These are phyloP conservation scores for Pristionchus japonicus DNA, from an alignment of 2,888 invertebrate genomes.

Conservation along the genomic window DNA sequence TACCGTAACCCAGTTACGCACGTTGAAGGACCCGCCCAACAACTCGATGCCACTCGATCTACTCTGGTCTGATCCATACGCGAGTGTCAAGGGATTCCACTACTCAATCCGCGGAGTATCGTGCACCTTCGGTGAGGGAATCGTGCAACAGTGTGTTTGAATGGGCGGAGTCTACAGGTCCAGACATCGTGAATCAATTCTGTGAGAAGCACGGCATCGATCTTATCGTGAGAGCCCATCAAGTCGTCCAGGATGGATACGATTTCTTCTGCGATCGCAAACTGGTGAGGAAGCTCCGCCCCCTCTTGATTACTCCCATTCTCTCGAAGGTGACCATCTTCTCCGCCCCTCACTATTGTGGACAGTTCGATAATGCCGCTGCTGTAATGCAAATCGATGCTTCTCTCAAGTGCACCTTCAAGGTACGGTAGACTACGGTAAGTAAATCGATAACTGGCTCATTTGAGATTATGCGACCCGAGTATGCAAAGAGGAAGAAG, in stretches of 20 bases:
- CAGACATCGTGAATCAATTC: slow-evolving; percentile 39
- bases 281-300: slow-evolving; percentile 22
- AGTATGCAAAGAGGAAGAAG: slow-evolving; percentile 34
- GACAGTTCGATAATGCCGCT: slow-evolving; percentile 45
- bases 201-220: slow-evolving; percentile 43
- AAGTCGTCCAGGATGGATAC: slow-evolving; percentile 47
- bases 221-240: slow-evolving; percentile 45
- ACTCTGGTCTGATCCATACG: slow-evolving; percentile 40
- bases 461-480: slow-evolving; percentile 22
- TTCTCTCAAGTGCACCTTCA: slow-evolving; percentile 42
- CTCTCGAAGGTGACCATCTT: slow-evolving; percentile 39
- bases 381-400: slow-evolving; percentile 31
- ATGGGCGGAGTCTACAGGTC: slow-evolving; percentile 14
- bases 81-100: slow-evolving; percentile 30
- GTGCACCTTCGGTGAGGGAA: slow-evolving; percentile 39
- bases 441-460: slow-evolving; percentile 15
- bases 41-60: slow-evolving; percentile 40
- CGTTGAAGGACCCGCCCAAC: slow-evolving; percentile 38
- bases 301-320: not conserved
- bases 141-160: not conserved
- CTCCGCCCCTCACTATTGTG: slow-evolving; percentile 46
- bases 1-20: not conserved
- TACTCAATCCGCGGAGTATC: slow-evolving; percentile 43
- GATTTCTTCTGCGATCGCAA: slow-evolving; percentile 46
- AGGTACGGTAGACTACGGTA: slow-evolving; percentile 29